phyloP scores from a whole-genome alignment of 2,797 vertebrate species.

The Poecilia velifera region DNA sequence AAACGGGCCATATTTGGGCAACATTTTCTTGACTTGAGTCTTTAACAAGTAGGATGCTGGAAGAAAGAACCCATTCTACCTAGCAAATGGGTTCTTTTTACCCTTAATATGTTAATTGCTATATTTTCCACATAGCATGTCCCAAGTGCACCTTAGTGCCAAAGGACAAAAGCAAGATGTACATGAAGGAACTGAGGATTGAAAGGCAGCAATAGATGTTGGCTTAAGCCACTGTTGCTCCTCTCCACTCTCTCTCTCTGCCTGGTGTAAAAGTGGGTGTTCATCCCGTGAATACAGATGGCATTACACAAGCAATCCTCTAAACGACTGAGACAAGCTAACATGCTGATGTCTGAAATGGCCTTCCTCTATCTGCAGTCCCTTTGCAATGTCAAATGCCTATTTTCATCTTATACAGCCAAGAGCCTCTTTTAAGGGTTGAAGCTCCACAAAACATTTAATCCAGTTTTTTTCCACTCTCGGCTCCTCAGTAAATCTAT shows the following conservation, averaged over 20 bases:
- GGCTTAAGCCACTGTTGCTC: slow-evolving; percentile 58
- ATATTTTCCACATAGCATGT: slow-evolving; percentile 44
- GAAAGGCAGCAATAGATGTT: slow-evolving; percentile 66
- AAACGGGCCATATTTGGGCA: background rate
- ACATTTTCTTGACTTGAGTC: background rate
- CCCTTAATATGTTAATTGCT: slow-evolving; percentile 17
- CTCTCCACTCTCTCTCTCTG: slow-evolving; percentile 33
- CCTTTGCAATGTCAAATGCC: slow-evolving; percentile 58
- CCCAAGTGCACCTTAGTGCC: slow-evolving; percentile 32
- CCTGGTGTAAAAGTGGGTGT: slow-evolving; percentile 75
- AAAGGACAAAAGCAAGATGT: slow-evolving; percentile 58
- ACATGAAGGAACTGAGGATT: slow-evolving; percentile 54
- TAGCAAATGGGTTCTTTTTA: slow-evolving; percentile 22
- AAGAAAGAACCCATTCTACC: slow-evolving; percentile 2
- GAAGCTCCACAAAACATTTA: slow-evolving; percentile 41
- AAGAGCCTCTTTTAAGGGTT: slow-evolving; percentile 38
- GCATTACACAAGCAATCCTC: slow-evolving; percentile 83
- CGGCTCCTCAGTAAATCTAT: slow-evolving; percentile 28
- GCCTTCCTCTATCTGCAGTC: slow-evolving; percentile 57
- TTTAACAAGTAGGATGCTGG: background rate
- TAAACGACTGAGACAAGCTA: slow-evolving; percentile 75
- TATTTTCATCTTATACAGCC: slow-evolving; percentile 58
- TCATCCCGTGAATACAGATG: slow-evolving; percentile 83
- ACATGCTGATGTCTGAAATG: slow-evolving; percentile 72
- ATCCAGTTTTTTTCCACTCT: slow-evolving; percentile 32